A percentile compares a stretch with the other conserved stretches of the same genome.
These are phyloP conservation scores for Egretta garzetta DNA, from an alignment of 2,113 vertebrate species.

Conservation along the genomic window DNA sequence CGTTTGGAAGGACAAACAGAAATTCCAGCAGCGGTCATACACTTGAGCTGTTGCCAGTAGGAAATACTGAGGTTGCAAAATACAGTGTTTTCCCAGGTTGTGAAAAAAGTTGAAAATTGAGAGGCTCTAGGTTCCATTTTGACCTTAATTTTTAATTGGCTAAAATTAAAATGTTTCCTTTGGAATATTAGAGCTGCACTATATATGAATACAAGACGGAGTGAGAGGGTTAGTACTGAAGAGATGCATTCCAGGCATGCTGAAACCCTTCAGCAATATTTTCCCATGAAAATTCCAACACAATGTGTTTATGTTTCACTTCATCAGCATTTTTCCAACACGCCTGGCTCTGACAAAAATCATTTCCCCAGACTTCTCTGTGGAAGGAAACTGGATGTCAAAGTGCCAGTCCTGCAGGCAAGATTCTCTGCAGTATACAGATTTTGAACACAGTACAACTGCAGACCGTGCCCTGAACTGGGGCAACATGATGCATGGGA, in stretches of 20 bases:
- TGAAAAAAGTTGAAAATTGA: neutral
- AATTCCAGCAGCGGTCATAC: slow-evolving; percentile 33
- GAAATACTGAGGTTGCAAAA: slow-evolving; percentile 54
- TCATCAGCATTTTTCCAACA: slow-evolving; percentile 33
- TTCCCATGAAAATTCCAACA: slow-evolving; percentile 45
- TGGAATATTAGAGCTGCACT: neutral
- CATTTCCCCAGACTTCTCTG: neutral
- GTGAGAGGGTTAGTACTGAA: neutral
- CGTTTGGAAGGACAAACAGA: slow-evolving; percentile 3
- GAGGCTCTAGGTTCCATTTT: neutral
- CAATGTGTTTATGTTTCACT: slow-evolving; percentile 35
- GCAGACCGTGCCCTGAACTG: neutral
- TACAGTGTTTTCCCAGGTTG: neutral
- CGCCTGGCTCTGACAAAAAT: neutral
- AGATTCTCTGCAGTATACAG: neutral
- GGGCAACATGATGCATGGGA: neutral
- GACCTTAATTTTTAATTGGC: neutral
- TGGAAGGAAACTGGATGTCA: slow-evolving; percentile 34
- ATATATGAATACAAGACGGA: neutral
- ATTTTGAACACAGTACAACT: neutral
- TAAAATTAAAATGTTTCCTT: neutral
- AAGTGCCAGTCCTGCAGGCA: slow-evolving; percentile 14
- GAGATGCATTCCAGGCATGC: neutral
- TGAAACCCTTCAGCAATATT: slow-evolving; percentile 14
- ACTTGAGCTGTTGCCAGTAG: slow-evolving; percentile 15